A percentile compares a stretch with the other conserved stretches of the same genome.
Conservation (phyloP, 1,140 invertebrate species). For the Cryptotermes secundus region DNA sequence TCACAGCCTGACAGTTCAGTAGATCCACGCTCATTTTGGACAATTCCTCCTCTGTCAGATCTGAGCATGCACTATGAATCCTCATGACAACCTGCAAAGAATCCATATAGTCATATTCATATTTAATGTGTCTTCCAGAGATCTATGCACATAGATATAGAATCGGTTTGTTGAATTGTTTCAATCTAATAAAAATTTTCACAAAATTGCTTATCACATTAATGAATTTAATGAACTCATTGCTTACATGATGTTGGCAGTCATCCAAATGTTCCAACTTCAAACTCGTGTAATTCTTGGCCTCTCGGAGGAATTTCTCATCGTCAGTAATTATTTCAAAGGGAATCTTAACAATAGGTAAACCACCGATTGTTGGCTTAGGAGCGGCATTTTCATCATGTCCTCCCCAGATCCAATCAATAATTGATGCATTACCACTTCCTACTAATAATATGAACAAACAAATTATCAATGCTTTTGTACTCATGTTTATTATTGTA, state of each 20-base stretch:
- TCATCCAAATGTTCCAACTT: slow-evolving; percentile 59
- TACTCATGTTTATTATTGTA: no score
- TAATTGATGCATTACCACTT: neutral
- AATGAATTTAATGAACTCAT: no score
- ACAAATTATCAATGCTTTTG: neutral
- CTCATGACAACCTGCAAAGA: slow-evolving; percentile 57
- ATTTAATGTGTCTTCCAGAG: no score
- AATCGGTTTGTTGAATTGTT: no score
- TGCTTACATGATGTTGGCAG: slow-evolving; percentile 60
- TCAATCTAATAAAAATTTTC: neutral
- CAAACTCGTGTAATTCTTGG: slow-evolving; percentile 57
- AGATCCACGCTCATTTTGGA: slow-evolving; percentile 67
- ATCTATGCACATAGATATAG: no score
- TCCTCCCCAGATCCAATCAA: neutral
- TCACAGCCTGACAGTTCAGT: slow-evolving; percentile 66
- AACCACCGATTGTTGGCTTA: no score
- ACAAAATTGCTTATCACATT: neutral
- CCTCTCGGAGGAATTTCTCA: slow-evolving; percentile 65
- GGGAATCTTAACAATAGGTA: slow-evolving; percentile 48
- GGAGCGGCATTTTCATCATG: no score
- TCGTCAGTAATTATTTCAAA: slow-evolving; percentile 63
- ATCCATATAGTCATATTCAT: no score
- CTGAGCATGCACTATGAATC: slow-evolving; percentile 56
- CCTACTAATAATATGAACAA: neutral
- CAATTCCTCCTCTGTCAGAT: slow-evolving; percentile 64